Base-by-base conservation (phyloP, 2,888 invertebrate species). In the Chrysodeixis includens region DNA sequence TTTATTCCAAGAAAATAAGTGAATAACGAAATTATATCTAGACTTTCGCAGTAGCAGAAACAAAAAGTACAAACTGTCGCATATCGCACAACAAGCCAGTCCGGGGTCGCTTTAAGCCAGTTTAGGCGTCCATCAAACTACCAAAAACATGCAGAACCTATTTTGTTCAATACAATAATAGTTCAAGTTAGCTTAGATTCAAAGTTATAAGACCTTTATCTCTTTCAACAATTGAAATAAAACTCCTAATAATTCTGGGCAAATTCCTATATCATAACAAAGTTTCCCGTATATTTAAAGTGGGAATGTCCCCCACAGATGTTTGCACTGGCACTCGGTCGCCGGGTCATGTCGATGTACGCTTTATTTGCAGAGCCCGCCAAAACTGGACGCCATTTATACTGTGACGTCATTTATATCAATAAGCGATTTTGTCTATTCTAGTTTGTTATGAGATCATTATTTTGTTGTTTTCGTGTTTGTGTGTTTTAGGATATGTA, bases 321-420 rank as follows among this genome's bases (percentile, higher is more conserved):
- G 81, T 74, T 73, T 67, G 74, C 78, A 68, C 53, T 62, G 65
- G 66, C 76, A 62, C 62, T 63, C 66, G 74, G 77, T 74, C 78
- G 69, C 69, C 57, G 77, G 79, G 80, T 79, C 77, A 74, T 66
- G 87, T 79, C 83, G 83, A 83, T 69, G 86, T 60, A 78, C 87
- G 81, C 79, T 82, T 87, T 85, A 87, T 84, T 63, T 71, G 56
- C 62, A 61, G 59, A 64, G 66, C 69, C 72, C 79, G 85, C 88
- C 85, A 86, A 87, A 84, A 83, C 62, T 69, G 62, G 62, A 52
- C 26, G 22, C 59, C 60, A 66, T 61, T 52, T 35, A 53, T 71
- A 32, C 56, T 18, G 55, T 66, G 72, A 66, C 66, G 72, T 71
- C 72, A 74, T 66, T 52, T 44, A 58, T 76, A 64, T 66, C 72